Evolutionary conservation across 2,113 vertebrate genomes (phyloP), one percentile per base, ranked within the genome.

Genomic region (Brachyistius frenatus): DNA sequence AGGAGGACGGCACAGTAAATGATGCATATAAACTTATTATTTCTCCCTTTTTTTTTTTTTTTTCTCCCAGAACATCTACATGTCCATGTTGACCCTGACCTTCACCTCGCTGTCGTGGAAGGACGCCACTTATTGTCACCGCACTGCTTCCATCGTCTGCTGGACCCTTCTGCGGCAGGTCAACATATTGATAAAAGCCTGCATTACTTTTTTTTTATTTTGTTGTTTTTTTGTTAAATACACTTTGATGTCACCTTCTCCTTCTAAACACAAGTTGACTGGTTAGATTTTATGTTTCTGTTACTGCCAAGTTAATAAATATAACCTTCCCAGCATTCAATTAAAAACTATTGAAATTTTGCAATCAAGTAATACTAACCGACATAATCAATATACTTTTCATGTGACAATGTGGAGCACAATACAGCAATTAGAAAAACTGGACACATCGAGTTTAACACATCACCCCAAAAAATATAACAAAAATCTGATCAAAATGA

Each of bases 121-220:
- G 73, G 98, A 99, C 86, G 96, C 97, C 13, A 91, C 94, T 0
- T 97, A 96, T 78, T 99, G 97, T 90, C 96, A 98, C 84, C 96
- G 96, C 83, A 96, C 96, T 0, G 97, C 97, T 62, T 95, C 96
- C 1, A 93, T 97, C 80, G 94, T 99, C 78, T 99, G 98, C 93
- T 99, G 98, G 98, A 95, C 96, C 0, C 93, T 99, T 30, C 95
- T 99, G 65, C 96, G 96, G 85, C 97, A 98, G 96, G 98, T 93
- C 54, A 39, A 47, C 68, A n/a, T 37, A 2, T 56, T 23, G n/a
- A 52, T 1, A 50, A 6, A 23, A n/a, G 3, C 5, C 16, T 52
- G 49, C 0, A 7, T 52, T 23, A 23, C 15, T 7, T 16, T 49
- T n/a, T n/a, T 16, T 16, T 50, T 50, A 15, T 50, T 50, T 23